A percentile compares a stretch with the other conserved stretches of the same genome.
Conservation (phyloP, 2,113 vertebrate genomes). For the Odocoileus hemionus region DNA sequence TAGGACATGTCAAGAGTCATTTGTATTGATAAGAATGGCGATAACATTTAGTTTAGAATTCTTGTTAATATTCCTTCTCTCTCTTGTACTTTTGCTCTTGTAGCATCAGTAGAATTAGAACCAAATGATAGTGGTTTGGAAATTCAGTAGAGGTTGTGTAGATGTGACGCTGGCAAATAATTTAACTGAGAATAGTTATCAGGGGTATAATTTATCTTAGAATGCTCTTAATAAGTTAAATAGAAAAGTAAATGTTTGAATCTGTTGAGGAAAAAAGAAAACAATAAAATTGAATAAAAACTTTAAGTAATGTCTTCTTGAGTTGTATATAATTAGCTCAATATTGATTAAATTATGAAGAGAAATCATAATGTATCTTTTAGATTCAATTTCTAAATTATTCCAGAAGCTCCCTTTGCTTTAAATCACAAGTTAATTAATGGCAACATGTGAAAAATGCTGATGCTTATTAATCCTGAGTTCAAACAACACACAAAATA, state of each 20-base stretch:
- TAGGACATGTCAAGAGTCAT: neutral
- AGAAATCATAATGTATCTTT: neutral
- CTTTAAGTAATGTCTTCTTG: neutral
- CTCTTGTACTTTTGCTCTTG: neutral
- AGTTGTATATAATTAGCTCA: neutral
- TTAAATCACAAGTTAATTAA: neutral
- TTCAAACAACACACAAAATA: neutral
- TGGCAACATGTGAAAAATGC: neutral
- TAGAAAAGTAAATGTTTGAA: neutral
- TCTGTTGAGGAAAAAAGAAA: neutral
- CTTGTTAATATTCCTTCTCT: neutral
- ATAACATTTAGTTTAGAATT: neutral
- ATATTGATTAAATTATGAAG: neutral
- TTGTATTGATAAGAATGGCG: neutral
- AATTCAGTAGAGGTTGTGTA: neutral
- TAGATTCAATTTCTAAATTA: neutral
- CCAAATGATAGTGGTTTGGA: neutral
- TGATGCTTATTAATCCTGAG: neutral
- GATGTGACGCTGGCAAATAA: neutral
- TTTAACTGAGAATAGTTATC: neutral
- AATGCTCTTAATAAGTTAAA: neutral
- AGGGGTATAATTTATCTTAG: neutral
- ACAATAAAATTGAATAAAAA: neutral
- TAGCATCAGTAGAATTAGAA: neutral
- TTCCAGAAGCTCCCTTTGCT: neutral